Evolutionary conservation across 2,888 invertebrate species (phyloP).

Genomic region (Rosalia funebris): DNA sequence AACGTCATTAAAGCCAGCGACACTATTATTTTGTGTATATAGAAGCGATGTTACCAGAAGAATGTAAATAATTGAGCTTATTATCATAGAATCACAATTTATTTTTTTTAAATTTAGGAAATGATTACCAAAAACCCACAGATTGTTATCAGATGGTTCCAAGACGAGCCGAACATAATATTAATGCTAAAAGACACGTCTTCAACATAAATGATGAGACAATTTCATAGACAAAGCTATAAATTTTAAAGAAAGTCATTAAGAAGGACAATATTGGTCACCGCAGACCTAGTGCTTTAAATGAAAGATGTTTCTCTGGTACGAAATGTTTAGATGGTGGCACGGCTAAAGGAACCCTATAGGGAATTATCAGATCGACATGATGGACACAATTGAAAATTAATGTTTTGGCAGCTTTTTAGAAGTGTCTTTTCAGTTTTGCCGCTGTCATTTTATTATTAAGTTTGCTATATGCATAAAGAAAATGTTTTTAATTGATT

Average conservation of each 20-base stretch:
- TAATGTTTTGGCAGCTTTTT: constrained; percentile 60
- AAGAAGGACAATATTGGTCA: constrained; percentile 35
- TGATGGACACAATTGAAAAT: constrained; percentile 55
- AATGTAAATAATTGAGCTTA: constrained; percentile 32
- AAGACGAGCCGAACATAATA: constrained; percentile 50
- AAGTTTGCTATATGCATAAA: too few relatives aligned
- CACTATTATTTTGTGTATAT: too few relatives aligned
- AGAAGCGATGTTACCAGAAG: too few relatives aligned
- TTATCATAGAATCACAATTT: constrained; percentile 42
- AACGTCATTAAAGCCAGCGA: too few relatives aligned
- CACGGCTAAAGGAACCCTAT: constrained; percentile 44
- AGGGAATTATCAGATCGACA: constrained; percentile 52
- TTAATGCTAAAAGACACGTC: constrained; percentile 54
- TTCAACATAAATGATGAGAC: constrained; percentile 55
- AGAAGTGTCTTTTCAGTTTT: constrained; percentile 32
- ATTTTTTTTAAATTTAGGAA: constrained; percentile 39
- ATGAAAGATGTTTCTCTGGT: constrained; percentile 20
- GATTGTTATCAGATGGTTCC: constrained; percentile 36
- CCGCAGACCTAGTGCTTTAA: constrained; percentile 24
- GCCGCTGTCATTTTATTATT: constrained; percentile 16
- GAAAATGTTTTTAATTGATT: too few relatives aligned
- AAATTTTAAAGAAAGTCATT: constrained; percentile 50
- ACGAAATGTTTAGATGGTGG: constrained; percentile 21
- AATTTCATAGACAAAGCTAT: constrained; percentile 51
- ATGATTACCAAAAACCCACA: constrained; percentile 39